phyloP scores from a whole-genome alignment of 2,113 vertebrate species.

The Hucho hucho region DNA sequence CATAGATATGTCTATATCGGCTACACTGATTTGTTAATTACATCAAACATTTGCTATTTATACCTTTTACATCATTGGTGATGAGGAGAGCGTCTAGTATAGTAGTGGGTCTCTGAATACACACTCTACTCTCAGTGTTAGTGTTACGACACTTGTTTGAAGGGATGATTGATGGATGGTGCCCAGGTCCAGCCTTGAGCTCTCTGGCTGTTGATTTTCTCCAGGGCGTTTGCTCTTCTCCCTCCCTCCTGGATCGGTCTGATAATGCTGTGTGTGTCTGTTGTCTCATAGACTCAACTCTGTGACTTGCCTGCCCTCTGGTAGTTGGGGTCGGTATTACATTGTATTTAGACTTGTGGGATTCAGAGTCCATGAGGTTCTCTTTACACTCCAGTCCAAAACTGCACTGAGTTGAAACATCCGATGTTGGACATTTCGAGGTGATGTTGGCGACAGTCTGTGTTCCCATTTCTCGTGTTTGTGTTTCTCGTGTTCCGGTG shows the following conservation, averaged over 20 bases:
- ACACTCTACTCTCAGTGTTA: conserved; percentile 8
- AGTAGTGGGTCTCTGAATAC: conserved; percentile 4
- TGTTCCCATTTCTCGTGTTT: conserved; percentile 59
- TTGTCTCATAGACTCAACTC: conserved; percentile 11
- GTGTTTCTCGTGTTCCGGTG: conserved; percentile 43
- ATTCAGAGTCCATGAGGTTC: background rate
- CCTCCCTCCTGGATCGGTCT: background rate
- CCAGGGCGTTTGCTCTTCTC: conserved; percentile 8
- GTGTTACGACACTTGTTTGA: background rate
- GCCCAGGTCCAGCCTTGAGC: background rate
- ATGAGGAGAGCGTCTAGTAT: background rate
- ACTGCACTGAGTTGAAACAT: conserved; percentile 77
- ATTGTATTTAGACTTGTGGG: conserved; percentile 7
- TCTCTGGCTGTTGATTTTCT: conserved; percentile 24
- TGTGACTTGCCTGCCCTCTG: conserved; percentile 60
- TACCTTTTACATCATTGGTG: conserved; percentile 41
- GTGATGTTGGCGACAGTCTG: conserved; percentile 64
- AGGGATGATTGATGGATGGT: background rate
- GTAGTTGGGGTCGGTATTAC: conserved; percentile 40
- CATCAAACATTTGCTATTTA: background rate
- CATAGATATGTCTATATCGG: background rate
- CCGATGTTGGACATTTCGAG: conserved; percentile 32
- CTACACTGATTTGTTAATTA: background rate
- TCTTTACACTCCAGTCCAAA: background rate
- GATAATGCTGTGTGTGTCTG: background rate